Base-by-base conservation (phyloP, 2,113 vertebrate genomes). In the Zapus hudsonius region DNA sequence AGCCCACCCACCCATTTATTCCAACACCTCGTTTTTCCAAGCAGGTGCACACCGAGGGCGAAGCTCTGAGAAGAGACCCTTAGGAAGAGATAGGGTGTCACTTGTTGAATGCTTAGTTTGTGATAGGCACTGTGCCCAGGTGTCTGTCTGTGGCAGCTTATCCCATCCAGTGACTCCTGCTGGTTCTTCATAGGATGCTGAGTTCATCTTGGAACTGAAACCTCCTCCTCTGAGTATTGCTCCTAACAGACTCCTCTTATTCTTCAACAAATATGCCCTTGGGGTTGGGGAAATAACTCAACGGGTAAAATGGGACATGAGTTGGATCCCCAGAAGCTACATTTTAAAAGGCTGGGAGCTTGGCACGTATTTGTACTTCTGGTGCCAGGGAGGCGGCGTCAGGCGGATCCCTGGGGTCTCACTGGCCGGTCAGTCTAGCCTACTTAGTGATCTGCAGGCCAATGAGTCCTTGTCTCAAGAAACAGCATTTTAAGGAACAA, bases 101-200 rank as follows among this genome's bases (percentile, higher is more conserved):
- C 36, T 75, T 7, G 23, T 3, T 17, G 38, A 66, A 31, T 5
- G 27, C 61, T 64, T 42, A 1, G 57, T 72, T 69, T 31, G 38
- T n/a, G 40, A 82, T 15, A 1, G 59, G 29, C 13, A 20, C 38
- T 59, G 25, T 2, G 42, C 19, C 47, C 6, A 4, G 10, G 44
- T 40, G 59, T 70, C n/a, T 59, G 4, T 17, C 16, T 2, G 2
- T 6, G 36, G 29, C 66, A 25, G 11, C 38, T 63, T 40, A 3
- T 64, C 80, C 74, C 72, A 61, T 80, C 79, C 29, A 7, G 2
- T 82, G 78, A 69, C 64, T 85, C 78, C 74, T 88, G 74, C 20
- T 33, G 44, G 9, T 64, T 84, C 47, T 72, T 90, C 83, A 83
- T 85, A 89, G 82, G 79, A 47, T 44, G 31, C 80, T 82, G 89